Evolutionary conservation across 2,797 vertebrate species (phyloP).

Genomic region (Echiichthys vipera): DNA sequence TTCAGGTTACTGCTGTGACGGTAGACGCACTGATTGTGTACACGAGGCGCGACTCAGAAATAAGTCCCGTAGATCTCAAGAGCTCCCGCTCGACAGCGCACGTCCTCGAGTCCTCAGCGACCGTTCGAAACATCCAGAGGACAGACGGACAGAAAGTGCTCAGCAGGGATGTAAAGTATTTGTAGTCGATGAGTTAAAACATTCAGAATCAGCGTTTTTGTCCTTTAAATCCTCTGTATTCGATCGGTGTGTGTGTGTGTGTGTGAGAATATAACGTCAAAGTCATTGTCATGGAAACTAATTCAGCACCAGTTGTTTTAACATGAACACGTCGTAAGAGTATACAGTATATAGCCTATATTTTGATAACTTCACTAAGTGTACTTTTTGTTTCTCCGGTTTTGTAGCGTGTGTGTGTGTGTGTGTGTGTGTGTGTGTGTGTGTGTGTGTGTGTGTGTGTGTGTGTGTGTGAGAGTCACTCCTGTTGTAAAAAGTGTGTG

Average conservation of each 20-base stretch:
- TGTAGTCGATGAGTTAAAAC: not conserved
- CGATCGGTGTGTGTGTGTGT: constrained; percentile 13
- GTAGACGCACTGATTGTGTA: too few relatives aligned
- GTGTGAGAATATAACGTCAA: constrained; percentile 37
- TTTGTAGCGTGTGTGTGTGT: constrained; percentile 67
- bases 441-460: constrained; percentile 33
- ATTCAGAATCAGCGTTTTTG: not conserved
- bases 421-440: constrained; percentile 22
- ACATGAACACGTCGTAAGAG: constrained; percentile 60
- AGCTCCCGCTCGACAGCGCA: too few relatives aligned
- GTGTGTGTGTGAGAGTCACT: constrained; percentile 35
- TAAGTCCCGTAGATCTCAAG: too few relatives aligned
- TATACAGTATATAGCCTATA: constrained; percentile 74
- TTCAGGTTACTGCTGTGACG: too few relatives aligned
- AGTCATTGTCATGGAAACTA: constrained; percentile 33
- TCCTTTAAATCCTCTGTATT: constrained; percentile 34
- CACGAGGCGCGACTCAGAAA: too few relatives aligned
- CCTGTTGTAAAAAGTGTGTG: constrained; percentile 44
- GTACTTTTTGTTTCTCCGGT: constrained; percentile 73
- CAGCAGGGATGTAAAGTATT: not conserved
- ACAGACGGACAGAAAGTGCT: too few relatives aligned
- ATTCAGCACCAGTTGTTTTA: constrained; percentile 60
- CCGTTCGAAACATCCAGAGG: too few relatives aligned
- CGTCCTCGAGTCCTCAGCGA: too few relatives aligned
- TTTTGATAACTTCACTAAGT: constrained; percentile 85